phyloP scores from a whole-genome alignment of 2,797 vertebrate species.

The Nasua narica region DNA sequence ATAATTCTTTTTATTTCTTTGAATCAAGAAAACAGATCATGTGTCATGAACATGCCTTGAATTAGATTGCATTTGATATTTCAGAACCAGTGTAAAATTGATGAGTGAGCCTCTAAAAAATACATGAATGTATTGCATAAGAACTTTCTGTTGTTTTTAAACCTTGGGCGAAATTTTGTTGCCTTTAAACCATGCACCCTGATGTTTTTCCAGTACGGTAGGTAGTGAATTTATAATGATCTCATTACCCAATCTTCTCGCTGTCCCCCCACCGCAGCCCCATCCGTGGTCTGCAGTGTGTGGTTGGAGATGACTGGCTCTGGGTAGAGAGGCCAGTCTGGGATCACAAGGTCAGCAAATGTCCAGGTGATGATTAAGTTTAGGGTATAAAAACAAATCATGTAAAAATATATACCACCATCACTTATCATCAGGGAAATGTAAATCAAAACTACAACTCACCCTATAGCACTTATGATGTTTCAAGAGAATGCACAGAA shows the following conservation, averaged over 20 bases:
- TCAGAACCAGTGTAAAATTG: conserved; percentile 6
- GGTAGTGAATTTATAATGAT: background rate
- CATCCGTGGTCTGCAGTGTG: background rate
- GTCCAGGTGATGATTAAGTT: background rate
- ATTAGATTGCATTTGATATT: background rate
- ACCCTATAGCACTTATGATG: too few relatives aligned
- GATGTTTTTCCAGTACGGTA: background rate
- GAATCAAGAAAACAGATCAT: background rate
- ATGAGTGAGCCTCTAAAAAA: background rate
- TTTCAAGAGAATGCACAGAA: too few relatives aligned
- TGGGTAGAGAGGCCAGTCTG: background rate
- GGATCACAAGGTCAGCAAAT: background rate
- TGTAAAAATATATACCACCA: too few relatives aligned
- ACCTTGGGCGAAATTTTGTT: background rate
- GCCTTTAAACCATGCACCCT: background rate
- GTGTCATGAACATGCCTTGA: background rate
- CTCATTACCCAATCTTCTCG: background rate
- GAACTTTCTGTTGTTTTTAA: conserved; percentile 27
- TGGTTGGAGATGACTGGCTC: background rate
- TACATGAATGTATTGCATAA: background rate
- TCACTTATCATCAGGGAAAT: too few relatives aligned
- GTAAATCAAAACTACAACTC: too few relatives aligned
- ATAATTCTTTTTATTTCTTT: conserved; percentile 12
- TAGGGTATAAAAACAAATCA: too few relatives aligned
- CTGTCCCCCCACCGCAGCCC: background rate